A percentile compares a stretch with the other conserved stretches of the same genome.
phyloP scores from a whole-genome alignment of 1,140 invertebrate species.

The Drosophila guanche region DNA sequence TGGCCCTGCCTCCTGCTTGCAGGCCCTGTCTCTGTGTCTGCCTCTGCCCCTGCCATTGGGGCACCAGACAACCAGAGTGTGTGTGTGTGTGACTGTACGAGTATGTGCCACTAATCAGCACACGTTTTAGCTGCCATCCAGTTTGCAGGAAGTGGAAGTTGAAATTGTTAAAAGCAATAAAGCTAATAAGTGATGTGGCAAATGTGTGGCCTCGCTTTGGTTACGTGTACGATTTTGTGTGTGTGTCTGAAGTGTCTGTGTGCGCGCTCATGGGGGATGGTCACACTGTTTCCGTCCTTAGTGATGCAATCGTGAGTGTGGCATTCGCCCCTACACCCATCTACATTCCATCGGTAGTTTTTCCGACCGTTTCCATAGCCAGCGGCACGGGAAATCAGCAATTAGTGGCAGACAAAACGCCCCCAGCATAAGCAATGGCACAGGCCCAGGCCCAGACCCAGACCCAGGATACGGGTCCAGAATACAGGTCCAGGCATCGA shows the following conservation, averaged over 20 bases:
- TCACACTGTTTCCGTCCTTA: background rate
- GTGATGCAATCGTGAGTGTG: conserved; percentile 7
- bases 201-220: conserved; percentile 65
- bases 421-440: conserved; percentile 29
- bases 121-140: conserved; percentile 70
- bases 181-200: conserved; percentile 81
- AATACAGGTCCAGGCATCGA: too few species aligned
- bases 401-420: conserved; percentile 69
- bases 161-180: conserved; percentile 81
- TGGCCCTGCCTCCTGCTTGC: conserved; percentile 41
- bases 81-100: too few species aligned
- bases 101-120: conserved; percentile 71
- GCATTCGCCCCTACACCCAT: conserved; percentile 26
- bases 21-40: conserved; percentile 14
- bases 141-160: conserved; percentile 73
- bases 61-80: background rate
- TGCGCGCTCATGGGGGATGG: too few species aligned
- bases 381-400: conserved; percentile 69
- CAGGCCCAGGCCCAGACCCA: background rate
- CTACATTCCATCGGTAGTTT: conserved; percentile 42
- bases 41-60: conserved; percentile 9
- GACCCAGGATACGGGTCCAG: too few species aligned
- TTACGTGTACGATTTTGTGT: conserved; percentile 15
- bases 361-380: conserved; percentile 39
- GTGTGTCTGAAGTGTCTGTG: conserved; percentile 1